Base-by-base conservation (phyloP, 2,113 vertebrate genomes). In the Aramus guarauna region DNA sequence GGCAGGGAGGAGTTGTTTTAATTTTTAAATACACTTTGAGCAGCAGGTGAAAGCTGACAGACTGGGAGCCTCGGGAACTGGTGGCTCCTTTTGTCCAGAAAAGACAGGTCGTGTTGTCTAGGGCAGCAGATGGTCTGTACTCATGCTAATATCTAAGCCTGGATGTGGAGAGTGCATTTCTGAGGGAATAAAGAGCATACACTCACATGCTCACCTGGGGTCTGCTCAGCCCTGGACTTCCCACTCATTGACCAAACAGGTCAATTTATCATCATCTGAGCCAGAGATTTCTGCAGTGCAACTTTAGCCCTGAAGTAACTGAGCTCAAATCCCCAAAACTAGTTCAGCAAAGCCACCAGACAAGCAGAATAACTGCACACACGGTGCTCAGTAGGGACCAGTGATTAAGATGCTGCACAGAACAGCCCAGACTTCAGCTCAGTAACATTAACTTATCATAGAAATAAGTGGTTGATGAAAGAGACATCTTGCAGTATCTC, bases 401-500 rank as follows among this genome's bases (percentile, higher is more conserved):
- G 32, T 91, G 77, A 92, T 94, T 82, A 82, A 96, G 84, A 95
- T 91, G 69, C 77, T 62, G 41, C 58, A 79, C 59, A 66, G 59
- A 96, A 39, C 73, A 95, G 63, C 62, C 50, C 74, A 80, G 74
- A 86, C 78, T 92, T 90, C 82, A 85, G 55, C 62, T 94, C 67
- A 76, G 62, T 60, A 91, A 88, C 74, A 95, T 96, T 94, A 85
- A 95, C 89, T 94, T 92, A 91, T 62, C 92, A 91, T 52, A 85
- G 88, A 81, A 95, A 55, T 94, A 95, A 91, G 89, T 32, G 36
- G 64, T 36, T 95, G 93, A 88, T 96, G 92, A 94, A 96, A 96
- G 83, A 95, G 86, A 93, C 95, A 88, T 92, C 91, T 92, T 24
- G 0, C 84, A 95, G 53, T 85, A 96, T 73, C 93, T 96, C 91